Evolutionary conservation across 2,797 vertebrate genomes (phyloP), one percentile per base, ranked within the genome.

Genomic region (Cetoscarus ocellatus): DNA sequence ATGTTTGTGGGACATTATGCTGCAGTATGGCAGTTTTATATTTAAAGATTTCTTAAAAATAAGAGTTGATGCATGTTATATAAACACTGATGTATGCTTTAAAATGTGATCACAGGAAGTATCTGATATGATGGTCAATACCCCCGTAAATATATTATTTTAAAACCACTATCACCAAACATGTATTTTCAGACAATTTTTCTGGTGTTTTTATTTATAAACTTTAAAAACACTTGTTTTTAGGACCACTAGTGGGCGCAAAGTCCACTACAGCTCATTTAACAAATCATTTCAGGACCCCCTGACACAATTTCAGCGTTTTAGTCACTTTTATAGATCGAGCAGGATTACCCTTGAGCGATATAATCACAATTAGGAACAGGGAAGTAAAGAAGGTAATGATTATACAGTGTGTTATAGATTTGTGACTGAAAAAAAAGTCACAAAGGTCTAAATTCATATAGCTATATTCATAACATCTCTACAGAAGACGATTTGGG

Each of bases 181-280:
- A 35, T 0, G 0, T 10, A 34, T 1, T 52, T 65, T 17, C 27
- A 27, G 15, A 1, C 3, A 15, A 9, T 36, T 18, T n/a, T 19
- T 64, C 59, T 5, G 35, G 8, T 52, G 1, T 13, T 63, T 1
- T 14, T 45, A 47, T 67, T 61, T 61, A 51, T 1, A 79, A 82
- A 77, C 57, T 49, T 34, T 13, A 40, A 56, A 45, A 63, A 44
- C 12, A 52, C 6, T 56, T 35, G 54, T 43, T 62, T 48, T 38
- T 62, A 39, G 2, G 60, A 27, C 61, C 52, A 67, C 78, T 63
- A 68, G 78, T 75, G 80, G 82, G 17, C 8, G 6, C 54, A 14
- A 77, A 49, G 38, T 72, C 54, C 49, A 82, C 17, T 81, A 50
- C 73, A 82, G 17, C 27, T 57, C 11, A 34, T 10, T 49, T 52